These are phyloP conservation scores for Agrilus biguttatus DNA, from an alignment of 2,888 invertebrate genomes.

Conservation along the genomic window DNA sequence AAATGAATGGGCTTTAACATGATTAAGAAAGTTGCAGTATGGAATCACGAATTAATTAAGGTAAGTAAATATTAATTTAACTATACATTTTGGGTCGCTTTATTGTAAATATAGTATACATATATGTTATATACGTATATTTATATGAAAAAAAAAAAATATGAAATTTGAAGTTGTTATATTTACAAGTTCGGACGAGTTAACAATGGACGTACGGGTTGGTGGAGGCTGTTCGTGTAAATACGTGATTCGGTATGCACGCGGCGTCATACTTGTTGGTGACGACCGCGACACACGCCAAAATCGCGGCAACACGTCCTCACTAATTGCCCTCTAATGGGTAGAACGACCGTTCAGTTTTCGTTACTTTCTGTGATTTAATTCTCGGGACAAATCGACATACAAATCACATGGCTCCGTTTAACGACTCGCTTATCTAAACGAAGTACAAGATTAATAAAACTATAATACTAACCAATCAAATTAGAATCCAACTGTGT, in stretches of 20 bases:
- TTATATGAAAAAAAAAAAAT: no score
- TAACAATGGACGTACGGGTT: background rate
- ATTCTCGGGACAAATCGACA: constrained; percentile 9
- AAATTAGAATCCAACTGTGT: no score
- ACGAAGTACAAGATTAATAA: no score
- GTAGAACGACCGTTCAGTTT: constrained; percentile 28
- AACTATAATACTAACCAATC: no score
- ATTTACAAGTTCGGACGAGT: constrained; percentile 1
- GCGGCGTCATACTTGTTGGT: constrained; percentile 27
- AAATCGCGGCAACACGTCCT: constrained; percentile 28
- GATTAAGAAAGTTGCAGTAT: no score
- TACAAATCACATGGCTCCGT: constrained; percentile 8
- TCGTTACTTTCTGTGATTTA: constrained; percentile 25
- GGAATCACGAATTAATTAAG: no score
- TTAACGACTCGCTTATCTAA: background rate
- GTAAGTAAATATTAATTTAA: no score
- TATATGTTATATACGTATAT: no score
- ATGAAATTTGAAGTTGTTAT: background rate
- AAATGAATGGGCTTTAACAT: no score
- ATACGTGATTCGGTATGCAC: constrained; percentile 28
- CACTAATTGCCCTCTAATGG: constrained; percentile 31
- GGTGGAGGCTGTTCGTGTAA: constrained; percentile 1
- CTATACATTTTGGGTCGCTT: no score
- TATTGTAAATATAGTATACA: no score
- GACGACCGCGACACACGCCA: constrained; percentile 19